Conservation (phyloP, 2,888 invertebrate genomes). For the Apodemia duryi region DNA sequence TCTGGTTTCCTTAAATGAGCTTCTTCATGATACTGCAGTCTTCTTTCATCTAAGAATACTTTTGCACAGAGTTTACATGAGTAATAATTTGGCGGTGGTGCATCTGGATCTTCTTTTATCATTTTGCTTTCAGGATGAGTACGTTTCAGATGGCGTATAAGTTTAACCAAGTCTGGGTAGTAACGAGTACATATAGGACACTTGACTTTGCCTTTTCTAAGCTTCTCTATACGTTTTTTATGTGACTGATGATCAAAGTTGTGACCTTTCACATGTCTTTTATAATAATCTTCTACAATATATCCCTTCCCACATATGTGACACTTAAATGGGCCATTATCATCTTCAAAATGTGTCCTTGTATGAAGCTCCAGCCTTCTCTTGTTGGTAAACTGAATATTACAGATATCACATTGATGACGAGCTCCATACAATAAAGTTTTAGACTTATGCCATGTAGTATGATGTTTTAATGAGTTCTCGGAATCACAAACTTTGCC, state of each 20-base stretch:
- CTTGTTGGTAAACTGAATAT: slow-evolving; percentile 68
- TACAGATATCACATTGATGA: slow-evolving; percentile 70
- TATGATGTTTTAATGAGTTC: slow-evolving; percentile 62
- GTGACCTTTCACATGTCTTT: slow-evolving; percentile 74
- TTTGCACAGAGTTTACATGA: slow-evolving; percentile 71
- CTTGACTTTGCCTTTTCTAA: slow-evolving; percentile 63
- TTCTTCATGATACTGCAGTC: slow-evolving; percentile 59
- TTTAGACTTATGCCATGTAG: slow-evolving; percentile 67
- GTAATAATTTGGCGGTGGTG: slow-evolving; percentile 55
- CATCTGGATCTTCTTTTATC: slow-evolving; percentile 73
- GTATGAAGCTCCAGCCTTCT: slow-evolving; percentile 65
- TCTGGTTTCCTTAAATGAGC: slow-evolving; percentile 63
- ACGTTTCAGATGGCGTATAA: slow-evolving; percentile 65
- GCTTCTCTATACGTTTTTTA: slow-evolving; percentile 58
- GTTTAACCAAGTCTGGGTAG: slow-evolving; percentile 61
- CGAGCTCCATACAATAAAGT: slow-evolving; percentile 60
- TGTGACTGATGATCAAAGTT: slow-evolving; percentile 67
- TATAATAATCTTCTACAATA: slow-evolving; percentile 70
- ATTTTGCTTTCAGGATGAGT: slow-evolving; percentile 74
- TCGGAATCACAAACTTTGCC: slow-evolving; percentile 68
- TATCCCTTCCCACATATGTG: slow-evolving; percentile 72
- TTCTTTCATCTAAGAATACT: slow-evolving; percentile 57
- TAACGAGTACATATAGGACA: slow-evolving; percentile 67
- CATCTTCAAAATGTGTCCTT: slow-evolving; percentile 71
- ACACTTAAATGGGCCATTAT: slow-evolving; percentile 73